A percentile compares a stretch with the other conserved stretches of the same genome.
phyloP scores from a whole-genome alignment of 1,140 invertebrate species.

The Scaptomyza pallida region DNA sequence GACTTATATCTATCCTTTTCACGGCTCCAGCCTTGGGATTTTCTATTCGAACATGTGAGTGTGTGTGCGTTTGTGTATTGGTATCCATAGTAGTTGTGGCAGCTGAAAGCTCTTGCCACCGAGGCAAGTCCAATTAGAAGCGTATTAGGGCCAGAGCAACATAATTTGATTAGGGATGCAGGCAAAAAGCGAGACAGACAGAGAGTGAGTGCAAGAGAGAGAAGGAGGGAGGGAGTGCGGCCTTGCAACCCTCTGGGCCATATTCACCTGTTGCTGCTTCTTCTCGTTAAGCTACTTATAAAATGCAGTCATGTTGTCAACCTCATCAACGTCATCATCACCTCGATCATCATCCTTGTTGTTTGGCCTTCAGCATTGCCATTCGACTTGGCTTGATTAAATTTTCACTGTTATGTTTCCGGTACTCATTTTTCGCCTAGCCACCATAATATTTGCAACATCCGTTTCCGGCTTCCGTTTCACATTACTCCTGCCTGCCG shows the following conservation, averaged over 20 bases:
- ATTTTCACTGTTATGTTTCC: constrained; percentile 77
- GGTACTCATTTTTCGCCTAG: constrained; percentile 53
- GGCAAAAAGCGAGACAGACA: background rate
- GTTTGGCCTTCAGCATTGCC: constrained; percentile 24
- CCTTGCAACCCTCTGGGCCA: constrained; percentile 21
- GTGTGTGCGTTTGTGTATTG: constrained; percentile 14
- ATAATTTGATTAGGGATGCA: constrained; percentile 68
- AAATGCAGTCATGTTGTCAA: constrained; percentile 65
- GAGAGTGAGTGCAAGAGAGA: no score
- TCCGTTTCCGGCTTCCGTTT: constrained; percentile 78
- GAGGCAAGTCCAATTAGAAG: constrained; percentile 73
- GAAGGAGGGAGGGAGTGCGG: no score
- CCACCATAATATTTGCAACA: constrained; percentile 74
- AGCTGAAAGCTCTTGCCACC: constrained; percentile 33
- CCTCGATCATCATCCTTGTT: background rate
- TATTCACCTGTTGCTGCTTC: constrained; percentile 62
- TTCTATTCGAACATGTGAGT: background rate
- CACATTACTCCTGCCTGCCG: constrained; percentile 57
- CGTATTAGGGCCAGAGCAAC: constrained; percentile 67
- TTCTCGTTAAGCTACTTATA: constrained; percentile 68
- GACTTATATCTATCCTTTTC: constrained; percentile 50
- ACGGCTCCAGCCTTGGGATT: constrained; percentile 12
- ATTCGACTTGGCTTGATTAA: constrained; percentile 78
- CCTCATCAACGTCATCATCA: constrained; percentile 13
- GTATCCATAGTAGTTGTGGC: background rate